Base-by-base conservation (phyloP, 2,113 vertebrate species). In the Theristicus caerulescens region DNA sequence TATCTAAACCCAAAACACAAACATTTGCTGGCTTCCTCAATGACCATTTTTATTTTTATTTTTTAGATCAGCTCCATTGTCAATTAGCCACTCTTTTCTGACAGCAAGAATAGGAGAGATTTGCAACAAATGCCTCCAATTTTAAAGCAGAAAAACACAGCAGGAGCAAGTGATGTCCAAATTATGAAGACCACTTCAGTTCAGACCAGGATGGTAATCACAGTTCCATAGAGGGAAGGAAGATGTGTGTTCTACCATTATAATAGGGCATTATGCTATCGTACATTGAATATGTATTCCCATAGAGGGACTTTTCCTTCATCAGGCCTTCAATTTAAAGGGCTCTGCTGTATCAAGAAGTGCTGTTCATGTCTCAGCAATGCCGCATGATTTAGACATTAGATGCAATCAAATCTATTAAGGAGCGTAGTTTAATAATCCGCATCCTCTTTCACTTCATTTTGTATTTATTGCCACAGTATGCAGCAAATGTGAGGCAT, bases 381-480 rank as follows among this genome's bases (percentile, higher is more conserved):
- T 82, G 73, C 70, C 1, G 13, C 78, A 62, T 65, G 86, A 91
- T 80, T 93, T 73, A 94, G 86, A 72, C 40, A 59, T 96, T 51
- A 97, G 67, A 62, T 44, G 67, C 81, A 93, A 96, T 93, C 84
- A 93, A 93, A 91, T 82, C 82, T 92, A 86, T 94, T 95, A 96
- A 96, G 87, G 46, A 90, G 42, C 57, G 55, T 55, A 70, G 95
- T 94, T 90, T 94, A 96, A 96, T 95, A 96, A 96, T 90, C 81
- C 46, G 4, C 78, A 83, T 80, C 78, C 71, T 72, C 54, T 93
- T 97, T 96, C 74, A 64, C 13, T 90, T 96, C 82, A 36, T 83
- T 55, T 89, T 93, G 78, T 95, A 94, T 96, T 95, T 96, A 96
- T 94, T 95, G 85, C 84, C 89, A 78, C 64, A 73, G 71, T 83